These are phyloP conservation scores for Eleginops maclovinus DNA, from an alignment of 2,113 vertebrate genomes.

Conservation along the genomic window DNA sequence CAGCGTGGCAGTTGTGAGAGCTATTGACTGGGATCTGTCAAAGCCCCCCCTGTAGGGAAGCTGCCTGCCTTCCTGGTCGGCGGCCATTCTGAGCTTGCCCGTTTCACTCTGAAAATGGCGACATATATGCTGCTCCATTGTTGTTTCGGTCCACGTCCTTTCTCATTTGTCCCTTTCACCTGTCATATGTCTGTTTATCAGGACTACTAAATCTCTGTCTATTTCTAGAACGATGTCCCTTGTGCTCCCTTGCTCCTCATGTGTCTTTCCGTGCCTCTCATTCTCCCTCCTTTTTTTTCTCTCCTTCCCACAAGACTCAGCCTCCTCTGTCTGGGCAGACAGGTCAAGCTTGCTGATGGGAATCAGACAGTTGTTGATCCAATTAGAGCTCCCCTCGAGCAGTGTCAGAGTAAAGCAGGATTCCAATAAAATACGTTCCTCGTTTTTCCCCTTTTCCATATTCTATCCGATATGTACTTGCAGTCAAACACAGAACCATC, in stretches of 20 bases:
- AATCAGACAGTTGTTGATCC: conserved; percentile 82
- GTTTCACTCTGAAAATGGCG: conserved; percentile 49
- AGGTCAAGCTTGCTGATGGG: conserved; percentile 76
- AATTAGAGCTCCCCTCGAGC: conserved; percentile 75
- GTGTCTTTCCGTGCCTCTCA: conserved; percentile 1
- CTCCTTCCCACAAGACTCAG: conserved; percentile 66
- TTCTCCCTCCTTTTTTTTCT: conserved; percentile 19
- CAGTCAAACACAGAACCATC: conserved; percentile 22
- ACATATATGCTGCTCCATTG: conserved; percentile 2
- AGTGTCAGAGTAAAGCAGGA: conserved; percentile 53
- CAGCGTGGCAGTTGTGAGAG: conserved; percentile 72
- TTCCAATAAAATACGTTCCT: conserved; percentile 65
- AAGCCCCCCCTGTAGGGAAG: conserved; percentile 64
- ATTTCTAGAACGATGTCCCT: conserved; percentile 22
- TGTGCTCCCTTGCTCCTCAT: conserved; percentile 1
- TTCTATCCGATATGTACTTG: conserved; percentile 52
- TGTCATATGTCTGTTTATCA: conserved; percentile 13
- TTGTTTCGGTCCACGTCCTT: conserved; percentile 3
- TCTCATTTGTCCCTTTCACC: conserved; percentile 18
- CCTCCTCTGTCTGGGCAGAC: conserved; percentile 61
- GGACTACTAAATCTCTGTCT: conserved; percentile 16
- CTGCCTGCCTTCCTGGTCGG: conserved; percentile 42
- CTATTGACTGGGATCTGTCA: conserved; percentile 77
- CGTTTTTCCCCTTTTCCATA: conserved; percentile 22
- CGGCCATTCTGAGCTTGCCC: conserved; percentile 50